Evolutionary conservation across 1,140 invertebrate genomes (phyloP), one percentile per base, ranked within the genome.

Genomic region (Mya arenaria): DNA sequence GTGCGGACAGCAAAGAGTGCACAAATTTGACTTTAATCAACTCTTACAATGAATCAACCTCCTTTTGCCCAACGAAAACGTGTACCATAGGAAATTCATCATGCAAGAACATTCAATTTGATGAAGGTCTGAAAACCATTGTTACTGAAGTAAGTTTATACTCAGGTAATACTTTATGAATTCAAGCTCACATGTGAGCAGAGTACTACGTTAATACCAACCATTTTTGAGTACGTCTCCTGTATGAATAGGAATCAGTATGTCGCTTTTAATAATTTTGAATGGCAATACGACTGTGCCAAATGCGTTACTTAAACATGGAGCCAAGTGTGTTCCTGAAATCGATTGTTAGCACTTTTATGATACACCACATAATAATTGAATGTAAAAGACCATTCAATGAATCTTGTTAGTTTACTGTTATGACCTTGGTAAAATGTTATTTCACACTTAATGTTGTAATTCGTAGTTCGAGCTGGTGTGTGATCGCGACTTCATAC

Each of bases 401-500:
- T 28, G 32, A 25, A 8, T 6, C 25, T 48, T 36, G 34, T 4
- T 52, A 30, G 19, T 28, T 52, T 30, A 5, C 17, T 2, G 15
- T 5, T 48, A 28, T 30, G 25, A 25, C 8, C 34, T 10, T 15
- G 15, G 58, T 60, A 25, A 17, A 10, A 15, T 60, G 13, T 17
- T 25, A 17, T 15, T 15, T 10, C 55, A 32, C 3, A 19, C 23
- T n/a, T 39, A 25, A n/a, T 28, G 19, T 44, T 68, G 34, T 55
- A 4, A 19, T 6, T 83, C 84, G 28, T 75, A 91, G 88, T 90
- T 86, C 82, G 60, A 85, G 19, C 73, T 91, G 13, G 58, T 90
- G 0, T 91, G 90, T 78, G 84, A 88, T 6, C 32, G 72, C 8
- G 71, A 74, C 0, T 89, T 75, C 63, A 63, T 88, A 4, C 77